A percentile compares a stretch with the other conserved stretches of the same genome.
Evolutionary conservation across 2,797 vertebrate genomes (phyloP).

Genomic region (Syngnathus rostellatus): DNA sequence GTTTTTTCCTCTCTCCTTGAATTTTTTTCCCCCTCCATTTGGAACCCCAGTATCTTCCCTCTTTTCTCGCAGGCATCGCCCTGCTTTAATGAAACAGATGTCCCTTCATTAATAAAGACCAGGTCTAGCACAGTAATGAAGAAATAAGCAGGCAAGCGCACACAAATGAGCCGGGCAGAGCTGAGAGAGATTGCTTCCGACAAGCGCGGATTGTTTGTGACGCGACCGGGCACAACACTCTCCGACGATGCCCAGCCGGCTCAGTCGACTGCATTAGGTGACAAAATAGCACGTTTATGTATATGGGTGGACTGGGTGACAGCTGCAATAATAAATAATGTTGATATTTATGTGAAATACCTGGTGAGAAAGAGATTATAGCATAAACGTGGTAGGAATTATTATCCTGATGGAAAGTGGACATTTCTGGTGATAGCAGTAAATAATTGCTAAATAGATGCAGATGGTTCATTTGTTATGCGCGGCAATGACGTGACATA

Average conservation of each 20-base stretch:
- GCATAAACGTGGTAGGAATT: background rate
- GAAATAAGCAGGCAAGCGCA: slow-evolving; percentile 19
- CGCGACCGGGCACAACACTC: slow-evolving; percentile 16
- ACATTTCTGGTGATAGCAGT: no score
- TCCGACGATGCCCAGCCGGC: slow-evolving; percentile 4
- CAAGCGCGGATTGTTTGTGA: slow-evolving; percentile 14
- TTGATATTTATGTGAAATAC: background rate
- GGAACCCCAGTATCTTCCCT: slow-evolving; percentile 24
- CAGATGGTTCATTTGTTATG: no score
- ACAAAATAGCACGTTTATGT: background rate
- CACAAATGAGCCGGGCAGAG: slow-evolving; percentile 15
- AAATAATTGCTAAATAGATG: no score
- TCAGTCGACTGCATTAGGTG: background rate
- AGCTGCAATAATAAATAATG: background rate
- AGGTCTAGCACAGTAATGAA: slow-evolving; percentile 41
- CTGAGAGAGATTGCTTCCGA: slow-evolving; percentile 19
- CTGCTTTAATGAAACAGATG: slow-evolving; percentile 69
- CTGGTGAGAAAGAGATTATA: background rate
- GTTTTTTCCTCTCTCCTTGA: background rate
- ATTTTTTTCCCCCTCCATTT: slow-evolving; percentile 14
- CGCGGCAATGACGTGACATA: no score
- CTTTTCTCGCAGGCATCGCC: slow-evolving; percentile 52
- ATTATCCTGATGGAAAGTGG: no score
- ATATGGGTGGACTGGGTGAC: background rate
- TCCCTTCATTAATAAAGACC: slow-evolving; percentile 63